Base-by-base conservation (phyloP, 92 coral and sea anemone species). In the Plumapathes pennacea region DNA sequence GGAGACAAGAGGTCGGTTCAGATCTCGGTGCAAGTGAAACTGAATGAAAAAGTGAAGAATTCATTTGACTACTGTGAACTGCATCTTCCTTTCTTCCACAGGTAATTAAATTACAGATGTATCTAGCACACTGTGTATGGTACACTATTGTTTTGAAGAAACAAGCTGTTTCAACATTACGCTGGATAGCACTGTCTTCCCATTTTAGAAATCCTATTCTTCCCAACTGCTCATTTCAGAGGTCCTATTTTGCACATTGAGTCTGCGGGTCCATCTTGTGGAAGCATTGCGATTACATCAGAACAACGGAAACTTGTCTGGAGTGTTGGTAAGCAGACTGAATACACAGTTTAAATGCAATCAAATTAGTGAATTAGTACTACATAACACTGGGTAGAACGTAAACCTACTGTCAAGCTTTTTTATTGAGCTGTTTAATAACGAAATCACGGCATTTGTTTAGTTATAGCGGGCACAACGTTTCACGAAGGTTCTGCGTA, bases 321-420 rank as follows among this genome's bases (percentile, higher is more conserved):
- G 97, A 85, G 83, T 53, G 44, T 91, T 64, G 97, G 97, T 83
- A 34, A 31, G 88, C n/a, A n/a, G n/a, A n/a, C n/a, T n/a, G n/a
- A n/a, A n/a, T n/a, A n/a, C n/a, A n/a, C n/a, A n/a, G n/a, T n/a
- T n/a, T n/a, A n/a, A n/a, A n/a, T n/a, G n/a, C n/a, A n/a, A n/a
- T n/a, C n/a, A n/a, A n/a, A n/a, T n/a, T n/a, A n/a, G n/a, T n/a
- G n/a, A n/a, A n/a, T n/a, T n/a, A n/a, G n/a, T n/a, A n/a, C n/a
- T n/a, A n/a, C n/a, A n/a, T n/a, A n/a, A n/a, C n/a, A n/a, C n/a
- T n/a, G n/a, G n/a, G n/a, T n/a, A n/a, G n/a, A n/a, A n/a, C n/a
- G n/a, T n/a, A n/a, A n/a, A n/a, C n/a, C n/a, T 78, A 37, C 32
- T 9, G 18, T 25, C 20, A 20, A 48, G 17, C 45, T 14, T 28